These are phyloP conservation scores for Macrophya annulata DNA, from an alignment of 2,888 invertebrate genomes.

Conservation along the genomic window DNA sequence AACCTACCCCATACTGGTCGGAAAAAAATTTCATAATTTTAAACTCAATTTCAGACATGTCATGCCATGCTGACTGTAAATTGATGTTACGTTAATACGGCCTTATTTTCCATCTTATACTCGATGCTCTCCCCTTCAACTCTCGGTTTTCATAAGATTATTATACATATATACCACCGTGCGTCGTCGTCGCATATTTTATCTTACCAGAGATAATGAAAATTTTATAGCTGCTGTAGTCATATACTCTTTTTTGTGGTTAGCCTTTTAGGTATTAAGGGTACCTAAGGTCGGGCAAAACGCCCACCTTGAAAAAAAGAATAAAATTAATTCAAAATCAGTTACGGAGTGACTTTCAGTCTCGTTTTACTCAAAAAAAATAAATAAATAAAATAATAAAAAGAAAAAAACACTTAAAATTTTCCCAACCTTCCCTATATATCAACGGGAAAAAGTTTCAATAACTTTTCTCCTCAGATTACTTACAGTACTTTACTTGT, in stretches of 20 bases:
- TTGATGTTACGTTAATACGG: neutral
- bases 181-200: constrained; percentile 30
- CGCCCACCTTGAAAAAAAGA: too few relatives aligned
- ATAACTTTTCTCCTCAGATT: neutral
- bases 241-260: neutral
- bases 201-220: constrained; percentile 28
- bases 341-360: too few relatives aligned
- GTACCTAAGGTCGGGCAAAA: neutral
- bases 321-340: too few relatives aligned
- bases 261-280: neutral
- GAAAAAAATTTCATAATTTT: constrained; percentile 40
- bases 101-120: constrained; percentile 17
- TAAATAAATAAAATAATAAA: too few relatives aligned
- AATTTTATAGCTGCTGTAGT: constrained; percentile 24
- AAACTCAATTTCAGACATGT: constrained; percentile 37
- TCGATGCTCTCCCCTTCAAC: neutral
- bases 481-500: neutral
- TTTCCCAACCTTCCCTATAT: neutral
- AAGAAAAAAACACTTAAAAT: too few relatives aligned
- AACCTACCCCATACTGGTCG: neutral
- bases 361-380: too few relatives aligned
- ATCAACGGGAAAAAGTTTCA: neutral
- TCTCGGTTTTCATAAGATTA: constrained; percentile 19
- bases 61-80: constrained; percentile 26
- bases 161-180: constrained; percentile 24